Conservation (phyloP, 1,140 invertebrate genomes). For the Aricia agestis region DNA sequence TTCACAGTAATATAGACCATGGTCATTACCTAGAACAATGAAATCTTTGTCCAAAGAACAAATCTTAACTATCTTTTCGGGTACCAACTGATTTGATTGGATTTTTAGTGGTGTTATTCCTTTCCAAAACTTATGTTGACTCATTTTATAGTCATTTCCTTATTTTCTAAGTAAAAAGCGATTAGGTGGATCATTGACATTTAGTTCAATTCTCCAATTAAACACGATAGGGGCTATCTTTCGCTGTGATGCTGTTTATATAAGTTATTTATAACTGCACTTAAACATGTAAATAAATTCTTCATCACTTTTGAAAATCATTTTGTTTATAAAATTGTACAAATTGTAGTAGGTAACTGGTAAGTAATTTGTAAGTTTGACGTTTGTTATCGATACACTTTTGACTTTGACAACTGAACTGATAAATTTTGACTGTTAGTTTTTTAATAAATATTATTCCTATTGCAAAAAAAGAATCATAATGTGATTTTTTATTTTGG, state of each 20-base stretch:
- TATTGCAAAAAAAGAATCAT: no score
- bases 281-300: background rate
- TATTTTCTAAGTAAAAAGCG: constrained; percentile 30
- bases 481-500: no score
- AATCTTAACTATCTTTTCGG: constrained; percentile 68
- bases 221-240: background rate
- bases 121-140: constrained; percentile 68
- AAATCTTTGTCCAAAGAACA: constrained; percentile 58
- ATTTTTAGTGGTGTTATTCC: constrained; percentile 58
- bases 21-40: constrained; percentile 66
- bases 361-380: no score
- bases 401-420: background rate
- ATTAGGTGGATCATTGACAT: constrained; percentile 44
- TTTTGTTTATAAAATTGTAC: background rate
- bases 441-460: no score
- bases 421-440: no score
- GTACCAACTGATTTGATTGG: constrained; percentile 50
- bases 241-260: background rate
- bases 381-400: background rate
- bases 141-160: constrained; percentile 57
- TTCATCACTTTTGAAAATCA: background rate
- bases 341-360: background rate
- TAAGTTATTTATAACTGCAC: background rate
- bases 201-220: background rate
- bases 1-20: constrained; percentile 63